Base-by-base conservation (phyloP, 2,888 invertebrate species). In the Monoplex corrugatus region DNA sequence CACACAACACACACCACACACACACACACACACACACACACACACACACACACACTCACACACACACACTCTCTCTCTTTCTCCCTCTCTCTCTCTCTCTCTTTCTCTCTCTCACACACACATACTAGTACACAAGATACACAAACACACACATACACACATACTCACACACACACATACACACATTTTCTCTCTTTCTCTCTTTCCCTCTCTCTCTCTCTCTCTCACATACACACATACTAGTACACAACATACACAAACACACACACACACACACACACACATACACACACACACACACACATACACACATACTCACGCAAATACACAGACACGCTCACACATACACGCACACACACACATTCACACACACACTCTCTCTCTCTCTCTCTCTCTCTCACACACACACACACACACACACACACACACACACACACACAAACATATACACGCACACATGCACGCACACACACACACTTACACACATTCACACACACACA, bases 181-280 rank as follows among this genome's bases (percentile, higher is more conserved):
- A 50, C 23, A 50, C 50, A 23, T 50, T n/a, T n/a, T n/a, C n/a
- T n/a, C n/a, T n/a, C n/a, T n/a, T n/a, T n/a, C n/a, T n/a, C n/a
- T n/a, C n/a, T n/a, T n/a, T n/a, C n/a, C n/a, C n/a, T n/a, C n/a
- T n/a, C n/a, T n/a, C n/a, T n/a, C n/a, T n/a, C n/a, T n/a, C n/a
- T n/a, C n/a, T n/a, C n/a, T n/a, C n/a, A n/a, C n/a, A 50, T 50
- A 50, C 50, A 23, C 50, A 50, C 13, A 50, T 50, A 50, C 23
- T 0, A 50, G 23, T 50, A 19, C 23, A 13, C 13, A 50, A 50
- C 50, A 50, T 50, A 23, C 13, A 23, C 50, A 50, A 50, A 23
- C 72, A n/a, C 78, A n/a, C 35, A 78, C 78, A 78, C 78, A 78
- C 78, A 78, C 78, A 78, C 78, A 78, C 78, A 78, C 78, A 78